These are phyloP conservation scores for Lochmaea crataegi DNA, from an alignment of 2,888 invertebrate species.

Conservation along the genomic window DNA sequence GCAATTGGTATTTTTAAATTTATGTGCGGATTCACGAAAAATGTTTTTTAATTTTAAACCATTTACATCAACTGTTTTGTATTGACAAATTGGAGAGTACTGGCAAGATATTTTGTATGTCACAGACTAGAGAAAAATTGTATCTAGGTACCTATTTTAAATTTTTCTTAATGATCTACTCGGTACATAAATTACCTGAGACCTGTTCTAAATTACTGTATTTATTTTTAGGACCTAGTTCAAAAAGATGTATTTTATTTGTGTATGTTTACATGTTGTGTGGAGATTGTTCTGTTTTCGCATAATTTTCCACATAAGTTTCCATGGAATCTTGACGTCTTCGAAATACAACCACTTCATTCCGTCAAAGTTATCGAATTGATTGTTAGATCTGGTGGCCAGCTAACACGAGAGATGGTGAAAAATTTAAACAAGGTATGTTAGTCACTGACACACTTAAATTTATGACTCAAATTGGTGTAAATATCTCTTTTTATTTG, in stretches of 20 bases:
- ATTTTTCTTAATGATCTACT: too few species aligned
- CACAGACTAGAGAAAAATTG: too few species aligned
- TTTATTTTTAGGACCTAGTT: constrained; percentile 73
- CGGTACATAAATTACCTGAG: too few species aligned
- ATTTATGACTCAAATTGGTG: too few species aligned
- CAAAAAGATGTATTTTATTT: constrained; percentile 85
- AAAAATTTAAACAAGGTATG: constrained; percentile 90
- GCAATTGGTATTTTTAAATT: too few species aligned
- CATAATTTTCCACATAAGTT: constrained; percentile 85
- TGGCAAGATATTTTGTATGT: too few species aligned
- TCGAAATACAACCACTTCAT: constrained; percentile 86
- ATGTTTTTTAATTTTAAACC: too few species aligned
- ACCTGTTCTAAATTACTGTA: too few species aligned
- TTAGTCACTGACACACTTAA: not conserved
- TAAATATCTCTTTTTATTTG: constrained; percentile 9
- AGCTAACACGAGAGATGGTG: constrained; percentile 87
- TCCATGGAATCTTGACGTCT: constrained; percentile 89
- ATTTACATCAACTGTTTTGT: too few species aligned
- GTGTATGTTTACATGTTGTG: constrained; percentile 88
- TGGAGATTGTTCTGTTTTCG: constrained; percentile 92
- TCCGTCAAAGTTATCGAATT: constrained; percentile 98
- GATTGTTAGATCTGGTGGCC: constrained; percentile 87
- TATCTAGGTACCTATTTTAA: too few species aligned
- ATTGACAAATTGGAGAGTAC: too few species aligned
- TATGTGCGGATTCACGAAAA: too few species aligned